Evolutionary conservation across 2,113 vertebrate species (phyloP), one percentile per base, ranked within the genome.

Genomic region (Paraplagusia blochii): DNA sequence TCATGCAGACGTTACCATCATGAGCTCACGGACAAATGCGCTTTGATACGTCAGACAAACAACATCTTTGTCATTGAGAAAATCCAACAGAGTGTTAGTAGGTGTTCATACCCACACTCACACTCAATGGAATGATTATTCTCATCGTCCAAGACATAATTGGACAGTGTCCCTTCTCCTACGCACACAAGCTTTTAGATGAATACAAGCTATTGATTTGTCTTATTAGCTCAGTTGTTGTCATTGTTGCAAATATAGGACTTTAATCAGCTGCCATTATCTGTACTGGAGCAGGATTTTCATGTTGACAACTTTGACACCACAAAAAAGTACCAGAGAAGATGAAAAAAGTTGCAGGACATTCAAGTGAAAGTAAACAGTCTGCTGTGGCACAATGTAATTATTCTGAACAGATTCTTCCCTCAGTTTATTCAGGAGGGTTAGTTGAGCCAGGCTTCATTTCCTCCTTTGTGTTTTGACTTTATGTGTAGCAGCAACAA

Each of bases 111-210:
- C 78, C 70, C 77, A 75, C 78, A 38, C 39, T 44, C 47, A 39
- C 57, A 63, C 44, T 77, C 51, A 86, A 72, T 55, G 36, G 52
- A 11, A 40, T 49, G 46, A 61, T 79, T 85, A 66, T 80, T 74
- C 56, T 47, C 48, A 44, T 64, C 52, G 52, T 43, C 17, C 57
- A 52, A 45, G 9, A 50, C 72, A 81, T 81, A 64, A 66, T 70
- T 86, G 18, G 60, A 58, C 71, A 58, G 68, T 69, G 64, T 76
- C 80, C 58, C 19, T 39, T 13, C 34, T 18, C 15, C 11, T 18
- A 64, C 61, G 5, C 11, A 72, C 18, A 35, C 15, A 22, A 72
- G 14, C 1, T 17, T 13, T 9, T 72, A 51, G 45, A 66, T 48
- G n/a, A 60, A 45, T 1, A 53, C 45, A 52, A 60, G 45, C 44